These are phyloP conservation scores for Benitochromis conjunctus DNA, from an alignment of 2,113 vertebrate genomes.

Conservation along the genomic window DNA sequence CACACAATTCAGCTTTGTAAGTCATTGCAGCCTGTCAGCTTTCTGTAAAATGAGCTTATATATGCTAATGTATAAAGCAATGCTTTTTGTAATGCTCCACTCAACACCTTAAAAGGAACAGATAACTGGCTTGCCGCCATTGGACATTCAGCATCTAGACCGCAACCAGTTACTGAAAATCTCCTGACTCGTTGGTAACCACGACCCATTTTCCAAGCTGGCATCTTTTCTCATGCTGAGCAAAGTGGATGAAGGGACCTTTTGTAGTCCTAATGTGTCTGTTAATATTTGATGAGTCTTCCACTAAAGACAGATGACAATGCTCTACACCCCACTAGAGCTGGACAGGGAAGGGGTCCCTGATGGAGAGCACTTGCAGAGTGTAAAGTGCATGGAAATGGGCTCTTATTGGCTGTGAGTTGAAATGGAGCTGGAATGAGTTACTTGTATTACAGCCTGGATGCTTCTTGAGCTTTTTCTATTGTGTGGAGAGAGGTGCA, in stretches of 20 bases:
- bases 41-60: background rate
- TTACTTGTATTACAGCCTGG: background rate
- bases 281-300: constrained; percentile 52
- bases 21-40: background rate
- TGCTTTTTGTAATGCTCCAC: background rate
- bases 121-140: background rate
- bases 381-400: background rate
- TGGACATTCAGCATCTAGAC: background rate
- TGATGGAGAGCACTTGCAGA: background rate
- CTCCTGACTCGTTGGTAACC: background rate
- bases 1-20: background rate
- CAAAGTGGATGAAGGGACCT: constrained; percentile 21
- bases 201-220: constrained; percentile 1
- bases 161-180: background rate
- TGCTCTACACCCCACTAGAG: background rate
- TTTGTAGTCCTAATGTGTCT: constrained; percentile 32
- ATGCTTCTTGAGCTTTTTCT: background rate
- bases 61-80: background rate
- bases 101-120: background rate
- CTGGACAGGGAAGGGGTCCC: background rate
- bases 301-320: constrained; percentile 18
- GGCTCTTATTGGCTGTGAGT: background rate
- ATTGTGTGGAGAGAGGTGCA: background rate
- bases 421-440: background rate
- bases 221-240: background rate